Base-by-base conservation (phyloP, 92 coral and sea anemone genomes). In the Porites evermanni region DNA sequence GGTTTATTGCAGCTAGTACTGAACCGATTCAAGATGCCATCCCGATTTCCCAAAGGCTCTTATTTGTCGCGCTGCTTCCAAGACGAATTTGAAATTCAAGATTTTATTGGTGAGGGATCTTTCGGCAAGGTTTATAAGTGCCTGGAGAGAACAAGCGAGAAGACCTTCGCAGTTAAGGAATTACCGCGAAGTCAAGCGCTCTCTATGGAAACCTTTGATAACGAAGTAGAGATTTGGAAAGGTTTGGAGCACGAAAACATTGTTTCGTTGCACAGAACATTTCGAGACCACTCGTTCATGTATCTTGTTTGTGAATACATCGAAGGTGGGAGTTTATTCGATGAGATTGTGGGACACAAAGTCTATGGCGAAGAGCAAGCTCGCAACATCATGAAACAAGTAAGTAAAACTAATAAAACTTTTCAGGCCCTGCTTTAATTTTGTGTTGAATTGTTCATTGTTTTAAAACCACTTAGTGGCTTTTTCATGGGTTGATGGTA, bases 191-290 rank as follows among this genome's bases (percentile, higher is more conserved):
- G 75, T 19, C 70, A 79, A 17, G 75, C 74, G 16, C 60, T 59
- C 23, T 84, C 91, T 38, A 78, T 71, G 73, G 84, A 88, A 1
- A 75, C 74, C 53, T 77, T 89, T 17, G 88, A 88, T 51, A 88
- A 92, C 52, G 99, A 96, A 78, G 80, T 95, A 18, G 88, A 87
- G 44, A 87, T 96, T 64, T 92, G 98, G 96, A 77, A 87, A 78
- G 90, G 85, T 23, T 76, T 96, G 52, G 75, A 88, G n/a, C 99
- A 96, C 84, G 92, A 88, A 56, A 95, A 89, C 47, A 91, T 96
- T 72, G 99, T 91, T 14, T 81, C 95, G 21, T 82, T 96, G 9
- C 86, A 91, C 76, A 80, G 90, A 68, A 81, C 94, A 26, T 92
- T 96, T 63, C 60, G 54, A 12, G 89, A 82, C 8, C 89, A 82